These are phyloP conservation scores for Andrena hattorfiana DNA, from an alignment of 2,888 invertebrate genomes.

Conservation along the genomic window DNA sequence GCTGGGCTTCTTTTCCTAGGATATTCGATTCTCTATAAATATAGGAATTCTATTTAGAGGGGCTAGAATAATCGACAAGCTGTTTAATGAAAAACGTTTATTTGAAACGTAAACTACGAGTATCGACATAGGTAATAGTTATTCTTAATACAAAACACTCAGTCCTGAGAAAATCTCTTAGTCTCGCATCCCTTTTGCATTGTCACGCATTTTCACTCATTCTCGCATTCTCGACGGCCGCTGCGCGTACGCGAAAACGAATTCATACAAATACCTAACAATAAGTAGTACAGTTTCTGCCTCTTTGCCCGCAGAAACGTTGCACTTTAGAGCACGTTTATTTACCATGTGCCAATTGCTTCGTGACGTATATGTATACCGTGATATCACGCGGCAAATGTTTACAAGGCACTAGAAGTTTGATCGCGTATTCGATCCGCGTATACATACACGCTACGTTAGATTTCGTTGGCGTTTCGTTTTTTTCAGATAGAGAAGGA, in stretches of 20 bases:
- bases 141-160: conserved; percentile 78
- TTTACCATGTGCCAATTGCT: conserved; percentile 40
- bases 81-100: conserved; percentile 81
- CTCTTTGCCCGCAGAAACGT: neutral
- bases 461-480: neutral
- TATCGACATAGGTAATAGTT: conserved; percentile 77
- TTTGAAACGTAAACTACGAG: conserved; percentile 80
- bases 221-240: conserved; percentile 26
- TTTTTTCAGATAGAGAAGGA: conserved; percentile 9
- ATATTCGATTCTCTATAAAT: too few relatives aligned
- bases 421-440: conserved; percentile 56
- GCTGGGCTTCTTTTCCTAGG: too few relatives aligned
- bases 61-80: neutral
- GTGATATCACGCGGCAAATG: conserved; percentile 74
- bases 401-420: conserved; percentile 83
- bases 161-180: conserved; percentile 69
- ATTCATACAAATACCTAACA: conserved; percentile 10
- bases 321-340: conserved; percentile 43
- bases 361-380: conserved; percentile 35
- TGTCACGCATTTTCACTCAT: neutral
- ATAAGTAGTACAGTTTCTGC: conserved; percentile 11
- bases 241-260: conserved; percentile 35
- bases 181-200: conserved; percentile 17
- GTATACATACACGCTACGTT: conserved; percentile 21
- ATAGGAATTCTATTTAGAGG: too few relatives aligned